Base-by-base conservation (phyloP, 2,797 vertebrate genomes). In the Salmo trutta region DNA sequence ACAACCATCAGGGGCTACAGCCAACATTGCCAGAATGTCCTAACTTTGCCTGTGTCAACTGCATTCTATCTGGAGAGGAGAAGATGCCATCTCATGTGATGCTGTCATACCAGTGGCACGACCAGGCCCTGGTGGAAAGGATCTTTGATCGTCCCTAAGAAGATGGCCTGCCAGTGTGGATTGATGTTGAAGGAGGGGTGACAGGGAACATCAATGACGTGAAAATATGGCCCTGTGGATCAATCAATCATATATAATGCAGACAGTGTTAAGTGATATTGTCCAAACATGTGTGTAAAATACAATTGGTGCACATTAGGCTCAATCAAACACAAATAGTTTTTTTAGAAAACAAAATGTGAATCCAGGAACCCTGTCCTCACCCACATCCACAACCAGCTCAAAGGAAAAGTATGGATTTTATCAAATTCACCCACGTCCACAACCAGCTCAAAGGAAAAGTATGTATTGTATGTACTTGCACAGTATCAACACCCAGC, bases 21-120 rank as follows among this genome's bases (percentile, higher is more conserved):
- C 31, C 3, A 36, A 41, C 65, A 17, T 3, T 27, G 15, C 65
- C 12, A 16, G 52, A 14, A 16, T 33, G 4, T 67, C 4, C 29
- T 67, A 5, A 8, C 0, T 8, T 24, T 16, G 12, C 52, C 24
- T 56, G 71, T 17, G 2, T 59, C 24, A 12, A 31, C 8, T 67
- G 5, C 3, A 4, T 67, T 67, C 24, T 67, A 3, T 67, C 27
- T 10, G n/a, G 33, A 62, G 53, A 4, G 12, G 8, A 71, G 16
- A 24, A 27, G 17, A 24, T 41, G 33, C 15, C 53, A 19, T 8
- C 56, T 31, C 90, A 91, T 29, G 76, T 93, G 2, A 90, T 91
- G 89, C 84, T 91, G 7, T 91, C 90, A 3, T 92, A 91, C 77
- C 88, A 91, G 79, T 90, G 87, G 91, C 86, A 91, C 0, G 79